Evolutionary conservation across 2,888 invertebrate species (phyloP), one percentile per base, ranked within the genome.

Genomic region (Lepidochitona cinerea): DNA sequence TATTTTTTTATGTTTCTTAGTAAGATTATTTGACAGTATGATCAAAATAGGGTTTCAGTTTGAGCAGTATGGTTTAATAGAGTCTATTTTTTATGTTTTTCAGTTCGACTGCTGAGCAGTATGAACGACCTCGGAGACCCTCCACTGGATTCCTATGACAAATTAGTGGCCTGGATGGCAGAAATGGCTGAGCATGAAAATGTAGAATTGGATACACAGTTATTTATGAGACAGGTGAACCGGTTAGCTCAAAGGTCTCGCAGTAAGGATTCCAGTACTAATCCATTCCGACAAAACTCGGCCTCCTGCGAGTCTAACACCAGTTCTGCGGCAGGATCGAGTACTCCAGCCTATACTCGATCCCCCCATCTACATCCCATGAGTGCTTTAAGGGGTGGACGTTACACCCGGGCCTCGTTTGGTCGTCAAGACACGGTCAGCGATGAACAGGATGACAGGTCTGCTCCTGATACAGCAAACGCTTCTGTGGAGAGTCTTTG

Each of bases 141-240:
- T 6, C 67, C 77, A 0, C 76, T 78, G 35, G 83, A 83, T 66
- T 80, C 85, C 0, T 84, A 85, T 72, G 82, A 85, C 78, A 85
- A 85, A 52, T 77, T 85, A 6, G 76, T 85, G 52, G 83, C 85
- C 23, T 85, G 85, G 85, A 75, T 85, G 67, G 75, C 84, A 3
- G 82, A 85, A 75, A 85, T 85, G 85, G 84, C 85, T 5, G 82
- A 85, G 74, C 77, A 77, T 49, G 85, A 85, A 66, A 82, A 83
- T 59, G 75, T 77, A 5, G 79, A 79, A 29, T 68, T 81, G 12
- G 80, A 81, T 54, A 82, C 81, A 5, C 75, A 76, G n/a, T 69
- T 72, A 32, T 82, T 81, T 66, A 79, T 83, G 26, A 79, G 81
- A 41, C 84, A 85, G 68, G 75, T 85, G 37, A 80, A 79, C 23